Evolutionary conservation across 37 sponge, comb jelly and placozoan species (phyloP).

Genomic region (Corticium candelabrum): DNA sequence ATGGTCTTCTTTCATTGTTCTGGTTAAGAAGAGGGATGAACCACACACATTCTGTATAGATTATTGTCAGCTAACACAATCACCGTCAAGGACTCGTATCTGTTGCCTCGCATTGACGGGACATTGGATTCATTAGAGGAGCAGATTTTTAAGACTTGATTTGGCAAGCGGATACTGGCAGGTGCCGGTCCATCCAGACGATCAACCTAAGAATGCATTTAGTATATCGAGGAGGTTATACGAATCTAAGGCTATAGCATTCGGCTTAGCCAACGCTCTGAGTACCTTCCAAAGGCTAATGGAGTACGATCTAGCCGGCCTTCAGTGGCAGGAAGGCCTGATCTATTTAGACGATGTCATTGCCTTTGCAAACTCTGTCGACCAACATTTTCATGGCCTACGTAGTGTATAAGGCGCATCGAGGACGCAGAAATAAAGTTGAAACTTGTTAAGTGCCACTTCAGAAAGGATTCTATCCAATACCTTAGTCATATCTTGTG

Average conservation of each 20-base stretch:
- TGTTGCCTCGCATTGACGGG: slow-evolving; percentile 17
- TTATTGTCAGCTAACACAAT: slow-evolving; percentile 11
- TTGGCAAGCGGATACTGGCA: background rate
- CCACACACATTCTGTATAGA: too few species aligned
- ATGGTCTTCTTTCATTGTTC: too few species aligned
- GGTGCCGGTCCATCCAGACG: background rate
- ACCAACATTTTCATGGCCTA: background rate
- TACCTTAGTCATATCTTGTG: background rate
- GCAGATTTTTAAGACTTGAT: slow-evolving; percentile 6
- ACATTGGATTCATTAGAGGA: slow-evolving; percentile 12
- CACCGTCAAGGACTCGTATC: slow-evolving; percentile 10
- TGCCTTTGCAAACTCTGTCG: background rate
- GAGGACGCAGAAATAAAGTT: background rate
- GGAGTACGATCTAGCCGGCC: background rate
- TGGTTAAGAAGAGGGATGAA: too few species aligned
- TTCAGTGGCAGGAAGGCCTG: background rate
- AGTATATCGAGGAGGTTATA: background rate
- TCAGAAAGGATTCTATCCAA: background rate
- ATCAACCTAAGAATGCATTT: background rate
- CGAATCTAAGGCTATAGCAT: background rate
- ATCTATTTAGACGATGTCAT: background rate
- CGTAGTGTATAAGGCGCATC: background rate
- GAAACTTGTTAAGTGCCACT: background rate
- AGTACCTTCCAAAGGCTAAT: slow-evolving; percentile 8
- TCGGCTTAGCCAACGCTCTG: too few species aligned